phyloP scores from a whole-genome alignment of 2,888 invertebrate species.

The Leptarthrus brevirostris region DNA sequence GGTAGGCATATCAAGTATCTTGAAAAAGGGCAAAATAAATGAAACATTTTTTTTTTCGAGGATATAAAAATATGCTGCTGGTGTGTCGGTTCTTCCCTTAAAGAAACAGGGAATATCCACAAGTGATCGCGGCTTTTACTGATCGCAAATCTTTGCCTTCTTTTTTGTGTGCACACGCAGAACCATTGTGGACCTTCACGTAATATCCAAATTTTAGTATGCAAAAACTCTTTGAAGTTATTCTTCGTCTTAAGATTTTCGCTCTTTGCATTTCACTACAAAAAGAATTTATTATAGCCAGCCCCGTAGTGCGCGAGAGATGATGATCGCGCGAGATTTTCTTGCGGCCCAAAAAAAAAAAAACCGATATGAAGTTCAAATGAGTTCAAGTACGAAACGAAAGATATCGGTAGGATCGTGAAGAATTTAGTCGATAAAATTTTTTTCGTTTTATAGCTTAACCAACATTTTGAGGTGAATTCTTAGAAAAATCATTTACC shows the following conservation, averaged over 20 bases:
- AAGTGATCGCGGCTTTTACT: neutral
- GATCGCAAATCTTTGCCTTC: neutral
- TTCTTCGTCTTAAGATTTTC: neutral
- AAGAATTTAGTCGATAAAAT: constrained; percentile 24
- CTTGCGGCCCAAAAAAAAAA: neutral
- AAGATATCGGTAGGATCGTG: constrained; percentile 16
- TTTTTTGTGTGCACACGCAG: constrained; percentile 13
- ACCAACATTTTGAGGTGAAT: constrained; percentile 11
- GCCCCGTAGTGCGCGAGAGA: neutral
- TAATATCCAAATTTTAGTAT: neutral
- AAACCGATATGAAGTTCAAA: constrained; percentile 8
- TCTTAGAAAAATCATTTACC: neutral
- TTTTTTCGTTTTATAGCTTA: neutral
- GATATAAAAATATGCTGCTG: neutral
- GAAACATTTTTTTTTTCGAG: constrained; percentile 5
- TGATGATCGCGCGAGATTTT: neutral
- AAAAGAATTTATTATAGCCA: constrained; percentile 17
- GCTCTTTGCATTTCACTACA: neutral
- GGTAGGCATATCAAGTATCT: constrained; percentile 27
- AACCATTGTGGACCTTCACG: neutral
- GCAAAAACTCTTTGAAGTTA: constrained; percentile 17
- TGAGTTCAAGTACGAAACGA: constrained; percentile 31
- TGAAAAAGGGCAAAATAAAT: constrained; percentile 2
- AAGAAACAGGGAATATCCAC: too few relatives aligned
- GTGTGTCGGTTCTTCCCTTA: neutral